Percentiles rank a stretch among this genome's conserved stretches.
These are phyloP conservation scores for Venturia canescens DNA, from an alignment of 1,140 invertebrate species.

Conservation along the genomic window DNA sequence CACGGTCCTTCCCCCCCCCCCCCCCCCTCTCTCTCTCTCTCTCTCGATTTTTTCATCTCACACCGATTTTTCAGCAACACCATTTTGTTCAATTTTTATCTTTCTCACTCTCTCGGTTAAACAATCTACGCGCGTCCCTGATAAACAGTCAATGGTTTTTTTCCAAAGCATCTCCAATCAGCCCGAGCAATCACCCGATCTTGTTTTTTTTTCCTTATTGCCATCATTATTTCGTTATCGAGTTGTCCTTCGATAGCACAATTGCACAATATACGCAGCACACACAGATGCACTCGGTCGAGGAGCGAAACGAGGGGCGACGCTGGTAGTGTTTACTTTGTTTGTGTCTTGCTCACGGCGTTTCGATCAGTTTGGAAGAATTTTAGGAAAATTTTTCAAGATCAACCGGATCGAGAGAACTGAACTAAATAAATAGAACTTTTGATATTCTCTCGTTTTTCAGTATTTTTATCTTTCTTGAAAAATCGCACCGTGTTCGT, in stretches of 20 bases:
- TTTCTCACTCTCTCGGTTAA: neutral
- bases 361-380: neutral
- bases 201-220: conserved; percentile 33
- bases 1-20: conserved; percentile 4
- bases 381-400: neutral
- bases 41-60: conserved; percentile 44
- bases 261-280: no score
- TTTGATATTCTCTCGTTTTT: no score
- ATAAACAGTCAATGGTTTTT: conserved; percentile 11
- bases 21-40: neutral
- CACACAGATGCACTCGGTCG: neutral
- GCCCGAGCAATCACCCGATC: conserved; percentile 25
- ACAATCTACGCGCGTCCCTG: conserved; percentile 12
- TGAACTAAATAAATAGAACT: no score
- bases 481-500: no score
- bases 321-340: neutral
- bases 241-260: conserved; percentile 29
- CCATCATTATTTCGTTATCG: conserved; percentile 36
- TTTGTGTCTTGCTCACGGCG: neutral
- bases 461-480: no score
- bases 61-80: conserved; percentile 22
- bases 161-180: conserved; percentile 30
- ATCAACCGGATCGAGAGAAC: no score
- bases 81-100: neutral
- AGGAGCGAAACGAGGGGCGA: neutral